Evolutionary conservation across 2,888 invertebrate species (phyloP), one percentile per base, ranked within the genome.

Genomic region (Mystacides longicornis): DNA sequence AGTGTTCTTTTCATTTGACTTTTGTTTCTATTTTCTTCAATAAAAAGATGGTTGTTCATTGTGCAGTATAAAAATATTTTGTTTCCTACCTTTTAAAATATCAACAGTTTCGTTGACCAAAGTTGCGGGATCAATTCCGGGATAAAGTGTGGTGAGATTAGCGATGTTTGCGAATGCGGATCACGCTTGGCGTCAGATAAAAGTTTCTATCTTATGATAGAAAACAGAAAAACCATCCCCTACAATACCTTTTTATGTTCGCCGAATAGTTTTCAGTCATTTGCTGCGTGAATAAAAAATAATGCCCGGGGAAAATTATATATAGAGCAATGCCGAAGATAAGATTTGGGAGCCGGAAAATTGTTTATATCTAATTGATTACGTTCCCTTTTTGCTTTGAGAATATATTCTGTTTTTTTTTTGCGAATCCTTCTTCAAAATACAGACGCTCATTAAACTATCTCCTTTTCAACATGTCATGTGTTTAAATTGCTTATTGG

Each of bases 131-230:
- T 16, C 37, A 37, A 16, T 37, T 37, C 14, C 14, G 14, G 37
- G 14, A 51, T 23, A 43, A 23, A 51, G 37, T 51, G 43, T 42
- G 31, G 51, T 43, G 51, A 45, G 51, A 51, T 51, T 51, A 51
- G 51, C 19, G 23, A 22, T 42, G 42, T 51, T 51, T 51, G 43
- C n/a, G 43, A 51, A 51, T 43, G 42, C 51, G 18, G 11, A 43
- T 37, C 51, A 51, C 51, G 51, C 43, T 21, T 43, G 42, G 43
- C 42, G 23, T 43, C 51, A 43, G 43, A 43, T 51, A 43, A 43
- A 51, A 51, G 51, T 51, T 51, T 51, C 43, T 43, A 45, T 45
- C 45, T 20, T 45, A 45, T 20, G 45, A 45, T 21, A 45, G 45
- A 45, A 45, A 21, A 45, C 37, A 37, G 37, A 37, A 37, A 37